Conservation (phyloP, 2,113 vertebrate genomes). For the Zosterops hypoxanthus region DNA sequence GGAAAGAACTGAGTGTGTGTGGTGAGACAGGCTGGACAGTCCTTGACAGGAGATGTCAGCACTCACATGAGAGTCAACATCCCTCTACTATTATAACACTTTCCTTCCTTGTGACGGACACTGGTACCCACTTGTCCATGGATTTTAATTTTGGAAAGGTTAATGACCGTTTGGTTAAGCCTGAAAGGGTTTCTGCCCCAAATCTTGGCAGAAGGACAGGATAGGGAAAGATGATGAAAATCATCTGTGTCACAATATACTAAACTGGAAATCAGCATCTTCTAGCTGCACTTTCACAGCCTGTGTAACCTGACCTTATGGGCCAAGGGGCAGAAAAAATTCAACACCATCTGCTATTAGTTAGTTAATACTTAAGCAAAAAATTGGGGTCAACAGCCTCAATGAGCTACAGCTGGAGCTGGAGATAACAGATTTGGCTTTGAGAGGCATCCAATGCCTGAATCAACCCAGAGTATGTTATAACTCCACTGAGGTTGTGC, state of each 20-base stretch:
- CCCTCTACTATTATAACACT: neutral
- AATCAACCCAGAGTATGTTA: neutral
- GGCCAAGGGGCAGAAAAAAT: neutral
- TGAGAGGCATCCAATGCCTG: neutral
- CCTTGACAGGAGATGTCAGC: neutral
- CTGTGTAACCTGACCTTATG: neutral
- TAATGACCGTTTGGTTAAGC: neutral
- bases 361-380: neutral
- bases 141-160: neutral
- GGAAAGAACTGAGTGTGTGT: neutral
- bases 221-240: neutral
- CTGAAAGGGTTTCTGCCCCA: neutral
- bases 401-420: neutral
- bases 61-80: neutral
- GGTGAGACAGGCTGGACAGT: neutral
- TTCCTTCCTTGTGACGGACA: neutral
- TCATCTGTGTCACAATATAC: neutral
- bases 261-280: neutral
- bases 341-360: neutral
- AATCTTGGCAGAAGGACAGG: neutral
- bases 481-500: neutral
- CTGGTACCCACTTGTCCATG: neutral
- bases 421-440: neutral
- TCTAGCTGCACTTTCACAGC: neutral
- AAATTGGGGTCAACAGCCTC: neutral